Percentiles rank a stretch among this genome's conserved stretches.
phyloP scores from a whole-genome alignment of 2,888 invertebrate genomes.

The Harpagoxenus sublaevis region DNA sequence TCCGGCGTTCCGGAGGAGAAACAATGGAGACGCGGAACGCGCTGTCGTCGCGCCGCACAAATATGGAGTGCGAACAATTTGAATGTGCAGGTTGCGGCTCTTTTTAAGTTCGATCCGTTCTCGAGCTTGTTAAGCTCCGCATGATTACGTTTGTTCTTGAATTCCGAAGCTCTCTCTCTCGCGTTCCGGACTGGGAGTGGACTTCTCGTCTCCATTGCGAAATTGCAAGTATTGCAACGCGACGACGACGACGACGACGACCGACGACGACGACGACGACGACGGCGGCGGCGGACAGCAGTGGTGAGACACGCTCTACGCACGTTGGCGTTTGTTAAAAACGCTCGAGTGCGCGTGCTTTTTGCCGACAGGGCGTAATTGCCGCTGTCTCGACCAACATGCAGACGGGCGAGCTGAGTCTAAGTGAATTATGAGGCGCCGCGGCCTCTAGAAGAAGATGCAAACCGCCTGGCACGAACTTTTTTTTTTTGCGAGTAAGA shows the following conservation, averaged over 20 bases:
- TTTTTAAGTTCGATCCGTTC: background rate
- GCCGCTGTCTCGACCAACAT: conserved; percentile 54
- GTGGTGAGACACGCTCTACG: background rate
- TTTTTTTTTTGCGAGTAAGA: conserved; percentile 14
- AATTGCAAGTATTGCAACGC: background rate
- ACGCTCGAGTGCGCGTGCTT: conserved; percentile 42
- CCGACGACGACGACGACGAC: too few relatives aligned
- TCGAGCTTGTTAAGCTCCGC: background rate
- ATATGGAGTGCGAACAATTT: background rate
- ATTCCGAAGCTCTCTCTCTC: background rate
- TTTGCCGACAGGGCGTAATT: conserved; percentile 44
- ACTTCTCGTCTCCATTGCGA: background rate
- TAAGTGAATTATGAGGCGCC: conserved; percentile 57
- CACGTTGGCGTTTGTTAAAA: conserved; percentile 43
- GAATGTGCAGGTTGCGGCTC: background rate
- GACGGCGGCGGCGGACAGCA: background rate
- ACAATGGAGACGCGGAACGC: background rate
- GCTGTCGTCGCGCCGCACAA: background rate
- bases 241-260: background rate
- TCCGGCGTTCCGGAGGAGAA: conserved; percentile 20
- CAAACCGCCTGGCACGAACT: conserved; percentile 43
- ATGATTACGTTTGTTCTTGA: background rate
- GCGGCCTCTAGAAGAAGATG: conserved; percentile 48
- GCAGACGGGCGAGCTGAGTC: conserved; percentile 37
- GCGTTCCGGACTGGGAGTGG: background rate